A percentile compares a stretch with the other conserved stretches of the same genome.
phyloP scores from a whole-genome alignment of 2,113 vertebrate genomes.

The Mirounga angustirostris region DNA sequence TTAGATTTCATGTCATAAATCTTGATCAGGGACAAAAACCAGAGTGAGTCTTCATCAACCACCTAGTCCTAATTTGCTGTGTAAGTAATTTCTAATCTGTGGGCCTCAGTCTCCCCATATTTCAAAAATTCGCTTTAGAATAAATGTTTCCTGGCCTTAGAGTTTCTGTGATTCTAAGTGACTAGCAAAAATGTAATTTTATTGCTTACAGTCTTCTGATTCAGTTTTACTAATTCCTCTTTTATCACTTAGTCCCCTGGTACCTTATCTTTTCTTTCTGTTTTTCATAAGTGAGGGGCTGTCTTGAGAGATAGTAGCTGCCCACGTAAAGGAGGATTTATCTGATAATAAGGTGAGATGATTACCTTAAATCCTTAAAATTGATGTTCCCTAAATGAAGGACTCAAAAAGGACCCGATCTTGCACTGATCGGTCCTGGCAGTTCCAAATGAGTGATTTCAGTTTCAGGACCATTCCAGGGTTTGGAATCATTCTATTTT shows the following conservation, averaged over 20 bases:
- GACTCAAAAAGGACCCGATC: conserved; percentile 10
- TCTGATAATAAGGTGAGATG: conserved; percentile 57
- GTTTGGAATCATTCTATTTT: conserved; percentile 48
- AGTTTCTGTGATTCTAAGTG: conserved; percentile 46
- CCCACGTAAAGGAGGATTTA: conserved; percentile 63
- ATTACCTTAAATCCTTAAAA: conserved; percentile 67
- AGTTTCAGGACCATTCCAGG: neutral
- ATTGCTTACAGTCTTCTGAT: conserved; percentile 20
- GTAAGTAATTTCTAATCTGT: neutral
- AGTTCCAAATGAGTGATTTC: conserved; percentile 74
- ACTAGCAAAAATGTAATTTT: conserved; percentile 46
- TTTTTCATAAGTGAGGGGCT: conserved; percentile 28
- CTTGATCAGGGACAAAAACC: neutral
- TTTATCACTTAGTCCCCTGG: neutral
- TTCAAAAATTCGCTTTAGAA: conserved; percentile 28
- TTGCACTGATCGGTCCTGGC: conserved; percentile 53
- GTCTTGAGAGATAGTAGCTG: conserved; percentile 50
- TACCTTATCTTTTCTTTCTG: neutral
- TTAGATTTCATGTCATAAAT: conserved; percentile 27
- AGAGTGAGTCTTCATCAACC: neutral
- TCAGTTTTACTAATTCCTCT: conserved; percentile 65
- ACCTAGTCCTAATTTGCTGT: neutral
- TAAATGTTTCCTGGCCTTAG: neutral
- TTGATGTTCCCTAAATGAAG: conserved; percentile 61
- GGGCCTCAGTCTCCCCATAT: conserved; percentile 2